Conservation (phyloP, 2,113 vertebrate species). For the Osmerus mordax region DNA sequence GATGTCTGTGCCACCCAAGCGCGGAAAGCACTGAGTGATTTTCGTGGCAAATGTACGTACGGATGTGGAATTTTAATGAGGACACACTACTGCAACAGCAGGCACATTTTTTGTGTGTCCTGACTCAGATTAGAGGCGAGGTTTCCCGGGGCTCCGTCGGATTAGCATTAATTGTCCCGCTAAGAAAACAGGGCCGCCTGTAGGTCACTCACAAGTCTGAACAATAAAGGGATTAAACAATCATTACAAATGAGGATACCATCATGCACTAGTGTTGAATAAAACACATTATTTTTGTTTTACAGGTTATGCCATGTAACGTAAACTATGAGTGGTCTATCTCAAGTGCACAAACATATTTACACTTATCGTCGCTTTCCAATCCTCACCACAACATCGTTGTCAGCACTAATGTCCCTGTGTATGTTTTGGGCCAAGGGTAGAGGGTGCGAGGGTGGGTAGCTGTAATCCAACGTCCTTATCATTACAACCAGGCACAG, state of each 20-base stretch:
- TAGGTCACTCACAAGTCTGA: slow-evolving; percentile 11
- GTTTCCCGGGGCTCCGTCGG: slow-evolving; percentile 21
- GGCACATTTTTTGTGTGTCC: slow-evolving; percentile 40
- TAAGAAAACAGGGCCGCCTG: slow-evolving; percentile 17
- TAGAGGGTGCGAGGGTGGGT: no score
- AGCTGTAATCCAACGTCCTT: slow-evolving; percentile 4
- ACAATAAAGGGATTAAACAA: neutral
- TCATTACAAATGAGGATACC: neutral
- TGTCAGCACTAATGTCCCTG: no score
- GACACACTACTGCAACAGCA: slow-evolving; percentile 57
- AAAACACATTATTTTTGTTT: neutral
- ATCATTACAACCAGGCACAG: slow-evolving; percentile 7
- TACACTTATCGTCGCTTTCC: no score
- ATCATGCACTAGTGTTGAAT: neutral
- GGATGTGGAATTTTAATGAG: slow-evolving; percentile 74
- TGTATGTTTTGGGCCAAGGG: no score
- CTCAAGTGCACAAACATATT: no score
- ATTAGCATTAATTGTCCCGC: slow-evolving; percentile 39
- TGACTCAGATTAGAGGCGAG: slow-evolving; percentile 35
- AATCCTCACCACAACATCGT: no score
- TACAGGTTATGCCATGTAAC: neutral
- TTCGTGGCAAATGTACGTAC: slow-evolving; percentile 58
- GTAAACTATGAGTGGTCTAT: no score
- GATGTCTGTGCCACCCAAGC: slow-evolving; percentile 55
- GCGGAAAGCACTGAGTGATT: slow-evolving; percentile 22